A percentile compares a stretch with the other conserved stretches of the same genome.
phyloP scores from a whole-genome alignment of 2,113 vertebrate genomes.

The Pterocles orientalis region DNA sequence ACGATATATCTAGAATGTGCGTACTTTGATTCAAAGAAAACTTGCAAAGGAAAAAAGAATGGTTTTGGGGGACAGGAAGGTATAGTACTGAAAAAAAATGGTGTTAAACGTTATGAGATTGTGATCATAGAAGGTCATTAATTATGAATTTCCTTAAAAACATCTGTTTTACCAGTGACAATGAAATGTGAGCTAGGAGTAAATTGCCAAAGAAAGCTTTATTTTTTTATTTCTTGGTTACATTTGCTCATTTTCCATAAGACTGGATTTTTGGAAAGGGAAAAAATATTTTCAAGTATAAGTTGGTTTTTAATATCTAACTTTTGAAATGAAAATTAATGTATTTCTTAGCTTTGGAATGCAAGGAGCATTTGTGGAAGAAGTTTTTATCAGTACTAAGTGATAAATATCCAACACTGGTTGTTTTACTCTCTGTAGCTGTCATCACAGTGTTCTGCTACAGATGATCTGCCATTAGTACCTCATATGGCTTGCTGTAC shows the following conservation, averaged over 20 bases:
- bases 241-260: not conserved
- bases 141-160: not conserved
- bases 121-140: not conserved
- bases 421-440: slow-evolving; percentile 73
- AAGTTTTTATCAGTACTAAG: not conserved
- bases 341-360: not conserved
- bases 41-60: not conserved
- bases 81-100: not conserved
- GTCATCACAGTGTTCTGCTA: slow-evolving; percentile 72
- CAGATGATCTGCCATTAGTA: slow-evolving; percentile 66
- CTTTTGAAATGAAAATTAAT: not conserved
- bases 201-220: not conserved
- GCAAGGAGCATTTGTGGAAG: not conserved
- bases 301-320: not conserved
- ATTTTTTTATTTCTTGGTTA: not conserved
- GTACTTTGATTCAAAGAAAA: not conserved
- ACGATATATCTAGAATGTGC: not conserved
- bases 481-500: slow-evolving; percentile 86
- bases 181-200: not conserved
- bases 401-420: not conserved
- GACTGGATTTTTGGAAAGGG: not conserved
- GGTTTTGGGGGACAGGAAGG: not conserved
- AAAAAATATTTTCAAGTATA: not conserved
- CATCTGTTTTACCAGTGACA: not conserved
- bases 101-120: not conserved